Evolutionary conservation across 2,888 invertebrate genomes (phyloP), one percentile per base, ranked within the genome.

Genomic region (Acrobasis repandana): DNA sequence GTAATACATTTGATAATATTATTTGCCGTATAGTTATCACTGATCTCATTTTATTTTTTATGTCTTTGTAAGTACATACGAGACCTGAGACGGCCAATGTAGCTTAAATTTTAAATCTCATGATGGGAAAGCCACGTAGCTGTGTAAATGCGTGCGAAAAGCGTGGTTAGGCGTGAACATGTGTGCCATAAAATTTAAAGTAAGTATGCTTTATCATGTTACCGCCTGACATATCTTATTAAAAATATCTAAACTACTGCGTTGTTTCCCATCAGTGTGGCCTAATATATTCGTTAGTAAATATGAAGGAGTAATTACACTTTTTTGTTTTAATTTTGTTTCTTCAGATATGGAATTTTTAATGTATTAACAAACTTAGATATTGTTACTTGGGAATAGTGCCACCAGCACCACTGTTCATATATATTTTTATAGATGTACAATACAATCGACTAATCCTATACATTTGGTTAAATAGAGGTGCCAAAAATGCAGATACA

Each of bases 1-100:
- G 58, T 58, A 59, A 36, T 48, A 62, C 59, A 57, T 36, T 50
- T 51, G 58, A 46, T 58, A 46, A 54, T 60, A 60, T 63, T 58
- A 56, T 62, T 66, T 60, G 62, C 65, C 11, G 36, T 43, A 38
- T 56, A 20, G 14, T 16, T 56, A 15, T 16, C 33, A 28, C 43
- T 52, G 51, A 60, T 60, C 60, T 60, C 60, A 54, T 60, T 58
- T 38, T 54, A 14, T 36, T 15, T 38, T 38, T 38, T 20, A 43
- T 15, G 34, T 51, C 34, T 15, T 20, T 10, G 15, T 51, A 50
- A n/a, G 50, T 33, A n/a, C n/a, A 34, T 51, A 34, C n/a, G 33
- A 15, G n/a, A 34, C n/a, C 6, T 14, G 50, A 14, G 14, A 34
- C 15, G 15, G 51, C 14, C 51, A 34, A 15, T 33, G 8, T 51